Conservation (phyloP, 2,113 vertebrate genomes). For the Otis tarda region DNA sequence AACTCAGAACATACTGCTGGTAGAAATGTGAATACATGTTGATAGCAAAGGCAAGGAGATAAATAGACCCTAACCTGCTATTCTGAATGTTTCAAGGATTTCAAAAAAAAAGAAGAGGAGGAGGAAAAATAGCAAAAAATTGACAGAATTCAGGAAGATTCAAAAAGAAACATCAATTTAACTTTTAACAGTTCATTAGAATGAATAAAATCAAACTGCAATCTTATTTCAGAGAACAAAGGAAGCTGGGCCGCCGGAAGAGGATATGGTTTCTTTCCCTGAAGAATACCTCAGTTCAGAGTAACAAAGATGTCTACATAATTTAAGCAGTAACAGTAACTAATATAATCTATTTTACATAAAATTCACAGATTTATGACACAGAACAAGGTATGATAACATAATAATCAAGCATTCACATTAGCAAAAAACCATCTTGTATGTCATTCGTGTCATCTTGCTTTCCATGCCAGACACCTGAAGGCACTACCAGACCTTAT, state of each 20-base stretch:
- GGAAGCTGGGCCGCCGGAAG: background rate
- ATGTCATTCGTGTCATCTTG: background rate
- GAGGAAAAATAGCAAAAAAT: background rate
- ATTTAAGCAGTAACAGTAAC: background rate
- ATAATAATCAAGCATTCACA: background rate
- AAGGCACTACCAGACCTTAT: background rate
- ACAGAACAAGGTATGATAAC: background rate
- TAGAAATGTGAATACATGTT: background rate
- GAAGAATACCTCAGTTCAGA: background rate
- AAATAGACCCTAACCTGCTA: background rate
- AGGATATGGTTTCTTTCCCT: fast-evolving
- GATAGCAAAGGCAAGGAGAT: background rate
- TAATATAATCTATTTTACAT: background rate
- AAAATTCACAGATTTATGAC: background rate
- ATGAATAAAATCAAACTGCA: background rate
- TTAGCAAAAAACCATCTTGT: background rate
- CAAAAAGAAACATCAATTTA: background rate
- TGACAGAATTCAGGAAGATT: background rate
- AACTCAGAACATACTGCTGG: background rate
- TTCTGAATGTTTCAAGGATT: background rate
- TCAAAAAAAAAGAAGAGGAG: background rate
- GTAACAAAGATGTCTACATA: background rate
- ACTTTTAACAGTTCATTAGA: background rate
- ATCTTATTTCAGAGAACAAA: background rate
- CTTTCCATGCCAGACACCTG: background rate